Evolutionary conservation across 2,113 vertebrate genomes (phyloP), one percentile per base, ranked within the genome.

Genomic region (Edolisoma coerulescens): DNA sequence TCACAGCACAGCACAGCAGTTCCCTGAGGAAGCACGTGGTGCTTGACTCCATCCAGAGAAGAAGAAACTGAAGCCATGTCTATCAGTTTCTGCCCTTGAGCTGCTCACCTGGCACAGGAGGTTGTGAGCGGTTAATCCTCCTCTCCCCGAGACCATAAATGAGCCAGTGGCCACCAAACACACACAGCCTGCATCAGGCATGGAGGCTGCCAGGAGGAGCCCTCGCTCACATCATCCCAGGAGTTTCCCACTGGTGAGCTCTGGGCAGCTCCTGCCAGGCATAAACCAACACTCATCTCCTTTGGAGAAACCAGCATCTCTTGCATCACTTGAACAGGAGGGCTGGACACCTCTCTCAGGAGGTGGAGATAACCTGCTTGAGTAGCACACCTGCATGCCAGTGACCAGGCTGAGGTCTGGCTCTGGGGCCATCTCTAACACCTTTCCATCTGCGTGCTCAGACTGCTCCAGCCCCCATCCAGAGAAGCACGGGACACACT

Each of bases 211-310:
- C 42, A 61, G 42, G 33, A 84, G 67, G 3, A 68, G 12, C 5
- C n/a, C 50, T 61, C 0, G 0, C n/a, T 53, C 74, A 45, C 21
- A 59, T 23, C 28, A 59, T 6, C 11, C 22, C 13, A 5, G 10
- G 47, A 27, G 39, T 16, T 84, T 67, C 19, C 28, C 32, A 28
- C 41, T 14, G 18, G 19, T 15, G 47, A 91, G 61, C 57, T 63
- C n/a, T 50, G 52, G 42, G 65, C 28, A 87, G 56, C 35, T 92
- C 47, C 61, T 76, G 85, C 23, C 39, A 39, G 76, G 27, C 30
- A 28, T 2, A 42, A 87, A 37, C 20, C 33, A 67, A 39, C 33
- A 23, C 19, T 28, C 18, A 27, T 12, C 16, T 33, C 12, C 16
- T 28, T 10, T 32, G 53, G 61, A 96, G 86, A 88, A 60, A 71